Percentiles rank a stretch among this genome's conserved stretches.
Conservation (phyloP, 2,113 vertebrate species). For the Talpa occidentalis region DNA sequence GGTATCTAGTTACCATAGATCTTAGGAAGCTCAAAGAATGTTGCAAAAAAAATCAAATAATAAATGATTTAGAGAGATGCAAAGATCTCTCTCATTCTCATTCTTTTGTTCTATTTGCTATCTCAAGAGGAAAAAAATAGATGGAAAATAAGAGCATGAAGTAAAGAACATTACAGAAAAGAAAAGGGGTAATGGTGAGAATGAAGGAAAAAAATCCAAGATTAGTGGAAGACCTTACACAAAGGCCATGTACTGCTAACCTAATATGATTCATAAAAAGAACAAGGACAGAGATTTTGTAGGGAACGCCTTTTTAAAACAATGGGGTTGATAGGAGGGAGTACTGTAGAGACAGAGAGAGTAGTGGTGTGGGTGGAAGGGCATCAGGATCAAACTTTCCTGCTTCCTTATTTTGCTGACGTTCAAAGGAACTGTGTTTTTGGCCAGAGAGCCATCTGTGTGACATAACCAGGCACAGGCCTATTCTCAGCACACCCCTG, state of each 20-base stretch:
- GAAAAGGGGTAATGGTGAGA: not conserved
- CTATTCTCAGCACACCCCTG: not conserved
- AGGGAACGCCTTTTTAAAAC: not conserved
- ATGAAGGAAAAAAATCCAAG: not conserved
- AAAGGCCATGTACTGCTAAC: not conserved
- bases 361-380: accelerated
- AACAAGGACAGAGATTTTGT: not conserved
- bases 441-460: not conserved
- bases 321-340: not conserved
- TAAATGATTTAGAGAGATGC: constrained; percentile 66
- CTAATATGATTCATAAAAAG: not conserved
- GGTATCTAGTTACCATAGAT: constrained; percentile 65
- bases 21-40: constrained; percentile 64
- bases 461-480: too few relatives aligned
- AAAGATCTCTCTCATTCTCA: constrained; percentile 43
- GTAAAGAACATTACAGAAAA: not conserved
- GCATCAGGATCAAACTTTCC: not conserved
- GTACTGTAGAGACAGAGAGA: not conserved
- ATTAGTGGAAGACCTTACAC: not conserved
- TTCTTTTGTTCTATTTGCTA: constrained; percentile 60
- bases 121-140: constrained; percentile 48
- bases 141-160: constrained; percentile 48
- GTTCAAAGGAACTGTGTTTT: not conserved
- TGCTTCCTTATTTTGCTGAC: not conserved
- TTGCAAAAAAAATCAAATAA: constrained; percentile 61